Percentiles rank a stretch among this genome's conserved stretches.
Evolutionary conservation across 2,888 invertebrate genomes (phyloP).

Genomic region (Amaurobius ferox): DNA sequence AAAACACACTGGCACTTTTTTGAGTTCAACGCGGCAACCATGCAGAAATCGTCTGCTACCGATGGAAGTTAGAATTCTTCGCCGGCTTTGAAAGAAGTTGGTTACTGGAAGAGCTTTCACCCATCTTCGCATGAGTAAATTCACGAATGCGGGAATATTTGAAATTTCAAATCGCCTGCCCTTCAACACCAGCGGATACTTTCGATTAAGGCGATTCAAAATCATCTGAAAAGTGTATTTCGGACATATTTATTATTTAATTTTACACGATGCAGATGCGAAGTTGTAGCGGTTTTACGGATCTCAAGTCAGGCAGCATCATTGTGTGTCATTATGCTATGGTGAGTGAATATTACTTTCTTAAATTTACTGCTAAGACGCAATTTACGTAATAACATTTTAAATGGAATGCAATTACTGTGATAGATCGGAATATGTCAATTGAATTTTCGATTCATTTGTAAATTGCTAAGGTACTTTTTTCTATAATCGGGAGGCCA

Average conservation of each 20-base stretch:
- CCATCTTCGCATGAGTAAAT: slow-evolving; percentile 33
- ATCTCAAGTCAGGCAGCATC: slow-evolving; percentile 72
- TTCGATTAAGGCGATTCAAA: slow-evolving; percentile 14
- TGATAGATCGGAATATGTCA: no score
- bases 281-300: slow-evolving; percentile 72
- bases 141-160: slow-evolving; percentile 44
- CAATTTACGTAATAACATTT: no score
- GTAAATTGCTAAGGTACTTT: no score
- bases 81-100: background rate
- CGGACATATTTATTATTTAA: background rate
- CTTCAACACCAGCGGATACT: slow-evolving; percentile 23
- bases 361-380: no score
- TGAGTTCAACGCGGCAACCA: slow-evolving; percentile 55
- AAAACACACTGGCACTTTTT: slow-evolving; percentile 7
- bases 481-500: no score
- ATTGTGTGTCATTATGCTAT: slow-evolving; percentile 73
- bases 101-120: background rate
- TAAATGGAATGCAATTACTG: no score
- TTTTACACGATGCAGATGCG: slow-evolving; percentile 67
- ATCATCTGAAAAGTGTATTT: background rate
- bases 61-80: background rate
- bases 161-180: slow-evolving; percentile 24
- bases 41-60: slow-evolving; percentile 38
- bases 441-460: no score
- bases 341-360: no score